Evolutionary conservation across 2,797 vertebrate genomes (phyloP), one percentile per base, ranked within the genome.

Genomic region (Diplodus puntazzo): DNA sequence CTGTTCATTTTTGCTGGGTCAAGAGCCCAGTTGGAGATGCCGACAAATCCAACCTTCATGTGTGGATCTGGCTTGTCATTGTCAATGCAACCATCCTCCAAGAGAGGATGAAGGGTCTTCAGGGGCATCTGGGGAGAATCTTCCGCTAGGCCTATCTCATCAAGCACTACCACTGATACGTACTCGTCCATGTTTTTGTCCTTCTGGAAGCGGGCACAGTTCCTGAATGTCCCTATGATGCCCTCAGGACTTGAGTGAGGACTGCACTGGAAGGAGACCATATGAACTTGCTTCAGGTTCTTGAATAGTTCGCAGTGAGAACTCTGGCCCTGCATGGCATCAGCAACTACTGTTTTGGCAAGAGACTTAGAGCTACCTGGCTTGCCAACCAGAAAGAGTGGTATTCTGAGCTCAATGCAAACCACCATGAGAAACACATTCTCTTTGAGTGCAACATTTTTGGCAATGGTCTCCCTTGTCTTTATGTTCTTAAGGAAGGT

Each of bases 1-100:
- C 96, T 84, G 88, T 96, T 96, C 96, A 96, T 96, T 80, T 96
- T 96, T 43, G 96, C 95, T 42, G 96, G 96, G 85, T 96, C 96
- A 2, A 96, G 91, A 71, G 96, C 96, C 96, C 96, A 96, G 86
- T 96, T 96, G 60, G 96, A 96, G 80, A 96, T 96, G 27, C 96
- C 96, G 73, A 96, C 92, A 84, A 96, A 96, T 16, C 96, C 96
- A 2, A 96, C 95, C 83, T 95, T 96, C 93, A 95, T 95, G 85
- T 96, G 90, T 16, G 88, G 87, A 60, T 94, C 90, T 30, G 94
- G 93, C 16, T 34, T 88, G 27, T 96, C 95, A 1, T 91, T 94
- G 54, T 96, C 95, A 64, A 96, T 91, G 63, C 96, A 96, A 43
- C 96, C 96, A 18, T 96, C 95, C 79, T 96, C 96, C 69, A 96